Percentiles rank a stretch among this genome's conserved stretches.
These are phyloP conservation scores for Champsocephalus gunnari DNA, from an alignment of 2,797 vertebrate species.

Conservation along the genomic window DNA sequence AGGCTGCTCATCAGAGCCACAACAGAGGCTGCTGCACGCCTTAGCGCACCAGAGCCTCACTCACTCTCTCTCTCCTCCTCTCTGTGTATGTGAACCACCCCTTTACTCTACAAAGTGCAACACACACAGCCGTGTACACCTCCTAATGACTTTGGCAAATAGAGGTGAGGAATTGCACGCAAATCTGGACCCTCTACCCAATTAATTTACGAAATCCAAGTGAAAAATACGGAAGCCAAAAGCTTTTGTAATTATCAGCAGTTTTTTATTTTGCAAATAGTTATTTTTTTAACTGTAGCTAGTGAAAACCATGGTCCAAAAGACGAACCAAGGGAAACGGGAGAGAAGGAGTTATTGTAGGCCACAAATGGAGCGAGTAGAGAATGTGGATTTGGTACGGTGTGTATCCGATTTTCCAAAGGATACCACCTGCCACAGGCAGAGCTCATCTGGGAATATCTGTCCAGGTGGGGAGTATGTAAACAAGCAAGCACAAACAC, in stretches of 20 bases:
- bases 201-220: conserved; percentile 61
- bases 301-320: conserved; percentile 14
- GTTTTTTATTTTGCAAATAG: conserved; percentile 18
- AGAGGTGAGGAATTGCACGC: conserved; percentile 53
- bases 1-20: conserved; percentile 76
- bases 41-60: conserved; percentile 63
- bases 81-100: conserved; percentile 25
- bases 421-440: conserved; percentile 72
- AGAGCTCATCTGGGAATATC: conserved; percentile 73
- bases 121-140: conserved; percentile 47
- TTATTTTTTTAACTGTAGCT: conserved; percentile 19
- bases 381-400: conserved; percentile 47
- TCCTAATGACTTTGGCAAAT: conserved; percentile 73
- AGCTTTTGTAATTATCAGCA: conserved; percentile 48
- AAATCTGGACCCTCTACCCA: conserved; percentile 61
- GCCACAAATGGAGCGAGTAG: conserved; percentile 16
- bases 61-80: conserved; percentile 7
- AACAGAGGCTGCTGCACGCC: conserved; percentile 61
- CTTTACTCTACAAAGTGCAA: conserved; percentile 46
- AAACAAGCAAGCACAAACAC: conserved; percentile 62
- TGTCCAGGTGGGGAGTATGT: conserved; percentile 69
- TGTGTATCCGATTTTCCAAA: conserved; percentile 61
- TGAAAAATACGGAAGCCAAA: conserved; percentile 52
- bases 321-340: conserved; percentile 8
- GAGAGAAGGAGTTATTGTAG: conserved; percentile 4